phyloP scores from a whole-genome alignment of 1,140 invertebrate species.

The Drosophila arizonae region DNA sequence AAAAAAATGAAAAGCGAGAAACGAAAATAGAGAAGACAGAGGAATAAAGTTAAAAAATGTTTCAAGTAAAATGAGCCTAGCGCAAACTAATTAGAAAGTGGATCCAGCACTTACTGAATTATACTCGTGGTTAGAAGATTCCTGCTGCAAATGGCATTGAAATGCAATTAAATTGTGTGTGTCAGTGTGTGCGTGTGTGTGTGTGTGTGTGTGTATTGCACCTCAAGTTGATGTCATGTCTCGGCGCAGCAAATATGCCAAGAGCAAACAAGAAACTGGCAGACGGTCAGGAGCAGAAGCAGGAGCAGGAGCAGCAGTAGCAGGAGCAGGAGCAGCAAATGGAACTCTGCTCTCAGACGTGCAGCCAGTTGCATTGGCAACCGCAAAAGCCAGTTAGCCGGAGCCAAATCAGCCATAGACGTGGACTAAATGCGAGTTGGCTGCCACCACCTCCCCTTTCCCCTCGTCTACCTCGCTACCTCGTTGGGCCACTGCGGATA shows the following conservation, averaged over 20 bases:
- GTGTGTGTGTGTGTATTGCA: constrained; percentile 9
- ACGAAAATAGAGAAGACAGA: background rate
- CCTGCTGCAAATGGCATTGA: constrained; percentile 56
- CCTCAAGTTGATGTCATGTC: constrained; percentile 38
- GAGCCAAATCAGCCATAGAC: constrained; percentile 48
- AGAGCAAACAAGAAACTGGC: constrained; percentile 31
- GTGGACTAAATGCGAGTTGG: constrained; percentile 22
- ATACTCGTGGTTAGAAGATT: constrained; percentile 32
- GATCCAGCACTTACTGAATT: background rate
- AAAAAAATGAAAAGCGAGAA: background rate
- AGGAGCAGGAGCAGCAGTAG: background rate
- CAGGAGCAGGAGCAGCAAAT: background rate
- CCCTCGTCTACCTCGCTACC: too few relatives aligned
- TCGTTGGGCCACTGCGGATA: constrained; percentile 69
- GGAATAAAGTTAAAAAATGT: background rate
- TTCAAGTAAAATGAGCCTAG: constrained; percentile 47
- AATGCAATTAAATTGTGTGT: constrained; percentile 61
- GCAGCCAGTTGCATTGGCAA: constrained; percentile 18
- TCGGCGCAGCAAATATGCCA: constrained; percentile 42
- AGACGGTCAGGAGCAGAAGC: background rate
- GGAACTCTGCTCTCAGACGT: constrained; percentile 1
- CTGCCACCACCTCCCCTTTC: background rate
- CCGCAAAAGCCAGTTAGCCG: constrained; percentile 56
- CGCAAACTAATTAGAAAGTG: constrained; percentile 58
- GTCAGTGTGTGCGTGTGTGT: background rate